phyloP scores from a whole-genome alignment of 2,888 invertebrate species.

The Cancer borealis region DNA sequence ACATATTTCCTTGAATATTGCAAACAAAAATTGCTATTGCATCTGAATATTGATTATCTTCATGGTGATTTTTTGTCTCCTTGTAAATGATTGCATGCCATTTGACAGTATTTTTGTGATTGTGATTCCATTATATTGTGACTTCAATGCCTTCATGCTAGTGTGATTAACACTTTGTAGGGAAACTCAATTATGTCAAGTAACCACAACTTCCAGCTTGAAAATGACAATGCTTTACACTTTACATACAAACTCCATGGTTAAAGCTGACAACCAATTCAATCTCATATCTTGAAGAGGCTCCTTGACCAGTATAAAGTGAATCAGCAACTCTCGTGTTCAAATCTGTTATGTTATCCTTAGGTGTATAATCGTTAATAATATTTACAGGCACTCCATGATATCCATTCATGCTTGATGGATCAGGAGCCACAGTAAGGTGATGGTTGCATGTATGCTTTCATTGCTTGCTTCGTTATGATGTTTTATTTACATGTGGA shows the following conservation, averaged over 20 bases:
- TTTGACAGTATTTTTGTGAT: not conserved
- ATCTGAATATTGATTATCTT: not conserved
- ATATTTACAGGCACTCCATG: slow-evolving; percentile 76
- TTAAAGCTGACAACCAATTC: not conserved
- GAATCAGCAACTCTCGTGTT: no score
- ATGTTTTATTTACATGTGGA: not conserved
- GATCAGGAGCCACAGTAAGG: slow-evolving; percentile 73
- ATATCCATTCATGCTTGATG: slow-evolving; percentile 75
- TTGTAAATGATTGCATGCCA: slow-evolving; percentile 29
- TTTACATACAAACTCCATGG: not conserved
- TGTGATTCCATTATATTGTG: not conserved
- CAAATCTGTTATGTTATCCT: not conserved
- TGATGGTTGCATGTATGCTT: slow-evolving; percentile 67
- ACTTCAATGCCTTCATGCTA: not conserved
- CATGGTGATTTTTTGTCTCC: not conserved
- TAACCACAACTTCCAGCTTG: not conserved
- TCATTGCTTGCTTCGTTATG: not conserved
- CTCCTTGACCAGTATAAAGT: not conserved
- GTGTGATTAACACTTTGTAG: not conserved
- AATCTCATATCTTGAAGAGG: not conserved
- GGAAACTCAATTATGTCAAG: not conserved
- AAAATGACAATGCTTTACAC: not conserved
- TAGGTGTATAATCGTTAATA: not conserved
- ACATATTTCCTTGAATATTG: not conserved
- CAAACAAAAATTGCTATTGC: not conserved